phyloP scores from a whole-genome alignment of 2,888 invertebrate species.

The Rhingia campestris region DNA sequence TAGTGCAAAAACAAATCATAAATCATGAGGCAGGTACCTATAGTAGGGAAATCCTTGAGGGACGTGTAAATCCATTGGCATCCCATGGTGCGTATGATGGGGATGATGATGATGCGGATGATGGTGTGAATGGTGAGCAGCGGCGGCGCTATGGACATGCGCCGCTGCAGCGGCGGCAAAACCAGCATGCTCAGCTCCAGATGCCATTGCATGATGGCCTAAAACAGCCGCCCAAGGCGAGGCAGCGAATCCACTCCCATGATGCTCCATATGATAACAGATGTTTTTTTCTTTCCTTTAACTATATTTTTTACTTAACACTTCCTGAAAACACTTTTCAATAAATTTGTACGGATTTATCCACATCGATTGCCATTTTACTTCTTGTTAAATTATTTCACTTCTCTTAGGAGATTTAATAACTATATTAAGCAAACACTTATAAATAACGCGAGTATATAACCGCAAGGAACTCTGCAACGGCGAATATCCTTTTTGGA shows the following conservation, averaged over 20 bases:
- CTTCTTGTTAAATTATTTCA: conserved; percentile 37
- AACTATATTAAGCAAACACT: conserved; percentile 26
- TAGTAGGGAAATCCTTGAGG: conserved; percentile 96
- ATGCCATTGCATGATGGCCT: conserved; percentile 84
- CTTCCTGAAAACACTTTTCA: conserved; percentile 54
- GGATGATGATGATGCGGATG: conserved; percentile 84
- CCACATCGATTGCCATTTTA: conserved; percentile 63
- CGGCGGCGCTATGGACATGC: conserved; percentile 84
- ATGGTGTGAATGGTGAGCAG: conserved; percentile 82
- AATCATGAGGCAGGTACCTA: conserved; percentile 84
- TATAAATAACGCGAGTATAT: neutral
- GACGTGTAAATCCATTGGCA: conserved; percentile 96
- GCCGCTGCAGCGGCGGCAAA: conserved; percentile 82
- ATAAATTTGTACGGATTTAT: conserved; percentile 32
- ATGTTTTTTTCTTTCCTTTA: conserved; percentile 22
- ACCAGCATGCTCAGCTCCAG: conserved; percentile 82
- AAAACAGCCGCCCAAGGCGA: conserved; percentile 92
- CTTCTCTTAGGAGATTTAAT: conserved; percentile 18
- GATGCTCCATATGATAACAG: conserved; percentile 87
- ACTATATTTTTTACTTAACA: conserved; percentile 30
- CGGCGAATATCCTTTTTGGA: conserved; percentile 57
- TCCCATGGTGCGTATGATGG: conserved; percentile 84
- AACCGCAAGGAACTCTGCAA: conserved; percentile 26
- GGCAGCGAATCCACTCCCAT: conserved; percentile 88
- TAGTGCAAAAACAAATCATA: conserved; percentile 1